These are phyloP conservation scores for Phoenoteleia sp. DNA, from an alignment of 2,888 invertebrate genomes.

Conservation along the genomic window DNA sequence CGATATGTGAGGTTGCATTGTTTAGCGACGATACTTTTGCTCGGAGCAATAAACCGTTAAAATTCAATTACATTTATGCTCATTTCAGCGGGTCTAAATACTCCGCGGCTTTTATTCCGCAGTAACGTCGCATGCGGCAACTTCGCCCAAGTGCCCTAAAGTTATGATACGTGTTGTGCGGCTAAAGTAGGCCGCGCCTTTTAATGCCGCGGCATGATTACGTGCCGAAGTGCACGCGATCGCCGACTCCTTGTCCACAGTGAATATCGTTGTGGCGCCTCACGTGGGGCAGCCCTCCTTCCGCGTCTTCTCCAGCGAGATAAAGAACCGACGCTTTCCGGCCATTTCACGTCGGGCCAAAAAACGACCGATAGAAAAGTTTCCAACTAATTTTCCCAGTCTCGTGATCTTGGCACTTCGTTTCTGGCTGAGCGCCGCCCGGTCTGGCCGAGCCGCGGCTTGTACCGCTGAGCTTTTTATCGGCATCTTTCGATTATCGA, in stretches of 20 bases:
- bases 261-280: slow-evolving; percentile 34
- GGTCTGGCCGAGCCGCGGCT: slow-evolving; percentile 27
- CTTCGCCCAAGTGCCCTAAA: slow-evolving; percentile 32
- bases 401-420: slow-evolving; percentile 73
- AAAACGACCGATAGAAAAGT: slow-evolving; percentile 71
- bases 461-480: slow-evolving; percentile 61
- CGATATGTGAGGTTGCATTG: slow-evolving; percentile 37
- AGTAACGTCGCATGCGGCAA: slow-evolving; percentile 26
- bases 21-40: slow-evolving; percentile 28
- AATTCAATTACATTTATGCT: slow-evolving; percentile 53
- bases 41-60: slow-evolving; percentile 38
- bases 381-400: slow-evolving; percentile 76
- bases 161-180: not conserved
- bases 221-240: slow-evolving; percentile 47
- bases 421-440: slow-evolving; percentile 56
- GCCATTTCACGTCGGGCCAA: slow-evolving; percentile 62
- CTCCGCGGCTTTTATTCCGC: slow-evolving; percentile 28
- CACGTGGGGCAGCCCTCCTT: slow-evolving; percentile 54
- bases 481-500: slow-evolving; percentile 75
- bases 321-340: slow-evolving; percentile 65
- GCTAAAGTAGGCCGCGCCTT: too few species aligned
- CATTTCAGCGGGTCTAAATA: slow-evolving; percentile 26
- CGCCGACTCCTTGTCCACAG: slow-evolving; percentile 27
- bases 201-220: slow-evolving; percentile 28
- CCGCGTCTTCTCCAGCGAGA: slow-evolving; percentile 45